phyloP scores from a whole-genome alignment of 2,113 vertebrate species.

The Amazona vittata region DNA sequence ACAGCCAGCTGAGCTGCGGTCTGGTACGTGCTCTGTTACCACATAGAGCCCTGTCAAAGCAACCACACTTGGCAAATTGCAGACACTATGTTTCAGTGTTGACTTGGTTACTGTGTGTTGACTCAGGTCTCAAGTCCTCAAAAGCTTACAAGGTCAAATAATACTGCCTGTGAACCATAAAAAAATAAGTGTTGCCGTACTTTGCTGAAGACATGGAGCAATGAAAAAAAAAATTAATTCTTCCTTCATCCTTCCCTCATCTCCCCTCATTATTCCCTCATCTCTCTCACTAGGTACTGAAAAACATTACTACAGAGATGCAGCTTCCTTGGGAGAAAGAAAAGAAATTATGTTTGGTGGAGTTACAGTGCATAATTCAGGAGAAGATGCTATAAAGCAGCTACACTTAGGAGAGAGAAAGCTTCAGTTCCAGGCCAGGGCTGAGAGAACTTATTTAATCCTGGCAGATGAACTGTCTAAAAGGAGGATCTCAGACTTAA shows the following conservation, averaged over 20 bases:
- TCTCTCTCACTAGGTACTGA: background rate
- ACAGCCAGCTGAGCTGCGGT: background rate
- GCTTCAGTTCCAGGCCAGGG: background rate
- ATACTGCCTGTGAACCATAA: background rate
- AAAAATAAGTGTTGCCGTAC: background rate
- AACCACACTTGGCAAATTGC: background rate
- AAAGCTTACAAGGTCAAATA: constrained; percentile 18
- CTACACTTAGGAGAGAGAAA: background rate
- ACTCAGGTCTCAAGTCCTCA: constrained; percentile 6
- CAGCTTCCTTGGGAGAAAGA: background rate
- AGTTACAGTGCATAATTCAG: background rate
- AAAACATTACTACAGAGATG: background rate
- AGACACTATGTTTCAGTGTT: background rate
- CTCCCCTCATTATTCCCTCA: background rate
- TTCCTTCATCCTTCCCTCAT: background rate
- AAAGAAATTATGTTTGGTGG: background rate
- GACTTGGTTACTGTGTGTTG: constrained; percentile 39
- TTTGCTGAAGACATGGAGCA: background rate
- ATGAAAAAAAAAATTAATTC: background rate
- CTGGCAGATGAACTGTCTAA: background rate
- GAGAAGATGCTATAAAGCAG: background rate
- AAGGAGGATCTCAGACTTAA: background rate
- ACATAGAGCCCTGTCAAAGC: background rate
- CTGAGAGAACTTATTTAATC: background rate
- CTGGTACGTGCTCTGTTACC: background rate